Percentiles rank a stretch among this genome's conserved stretches.
Evolutionary conservation across 1,140 invertebrate genomes (phyloP).

Genomic region (Stenopsyche tienmushanensis): DNA sequence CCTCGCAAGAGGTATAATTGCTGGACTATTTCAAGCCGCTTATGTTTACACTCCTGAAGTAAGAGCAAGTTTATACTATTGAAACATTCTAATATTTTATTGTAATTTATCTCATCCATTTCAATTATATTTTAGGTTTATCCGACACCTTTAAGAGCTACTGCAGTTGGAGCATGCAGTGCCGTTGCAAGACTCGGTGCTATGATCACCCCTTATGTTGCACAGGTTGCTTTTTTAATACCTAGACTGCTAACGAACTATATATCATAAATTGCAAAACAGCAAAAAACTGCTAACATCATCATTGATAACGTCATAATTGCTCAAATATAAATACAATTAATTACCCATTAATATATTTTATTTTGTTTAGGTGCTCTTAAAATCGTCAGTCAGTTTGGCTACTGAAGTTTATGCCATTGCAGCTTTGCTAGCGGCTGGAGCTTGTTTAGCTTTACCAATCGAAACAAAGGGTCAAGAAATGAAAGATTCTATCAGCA

Average conservation of each 20-base stretch:
- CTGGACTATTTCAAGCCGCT: conserved; percentile 90
- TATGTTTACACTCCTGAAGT: conserved; percentile 96
- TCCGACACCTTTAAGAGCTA: conserved; percentile 82
- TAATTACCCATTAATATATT: too few relatives aligned
- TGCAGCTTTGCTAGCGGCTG: conserved; percentile 71
- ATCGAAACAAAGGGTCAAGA: conserved; percentile 77
- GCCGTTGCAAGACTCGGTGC: conserved; percentile 89
- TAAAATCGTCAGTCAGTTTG: conserved; percentile 69
- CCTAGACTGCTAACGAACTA: too few relatives aligned
- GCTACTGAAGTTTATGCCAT: conserved; percentile 73
- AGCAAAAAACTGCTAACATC: too few relatives aligned
- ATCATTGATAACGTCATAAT: too few relatives aligned
- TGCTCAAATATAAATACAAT: too few relatives aligned
- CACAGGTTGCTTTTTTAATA: conserved; percentile 69
- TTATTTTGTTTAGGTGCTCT: conserved; percentile 64
- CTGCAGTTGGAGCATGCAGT: conserved; percentile 87
- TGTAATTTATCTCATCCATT: conserved; percentile 5
- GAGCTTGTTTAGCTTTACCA: conserved; percentile 73
- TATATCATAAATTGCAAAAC: too few relatives aligned
- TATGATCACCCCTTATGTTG: conserved; percentile 90
- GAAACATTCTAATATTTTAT: neutral
- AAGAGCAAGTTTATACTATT: conserved; percentile 29
- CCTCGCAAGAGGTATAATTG: conserved; percentile 87
- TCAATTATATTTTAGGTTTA: conserved; percentile 57
- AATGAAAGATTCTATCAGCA: conserved; percentile 57